Conservation (phyloP, 2,888 invertebrate species). For the Ecdyonurus torrentis region DNA sequence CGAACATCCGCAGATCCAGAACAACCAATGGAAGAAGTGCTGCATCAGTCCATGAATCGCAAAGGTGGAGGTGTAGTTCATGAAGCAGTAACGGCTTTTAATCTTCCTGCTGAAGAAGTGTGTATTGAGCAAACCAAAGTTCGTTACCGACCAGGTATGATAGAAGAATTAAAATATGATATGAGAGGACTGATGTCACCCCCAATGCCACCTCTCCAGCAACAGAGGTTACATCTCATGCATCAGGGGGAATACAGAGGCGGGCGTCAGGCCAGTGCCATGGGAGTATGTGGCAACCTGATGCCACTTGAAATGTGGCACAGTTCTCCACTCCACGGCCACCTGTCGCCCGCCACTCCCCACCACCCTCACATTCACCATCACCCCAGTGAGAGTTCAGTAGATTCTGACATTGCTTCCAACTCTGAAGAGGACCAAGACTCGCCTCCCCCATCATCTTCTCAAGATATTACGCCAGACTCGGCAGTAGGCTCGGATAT, state of each 20-base stretch:
- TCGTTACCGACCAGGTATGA: neutral
- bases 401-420: neutral
- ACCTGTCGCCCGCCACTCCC: constrained; percentile 9
- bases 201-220: constrained; percentile 1
- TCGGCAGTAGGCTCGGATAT: constrained; percentile 17
- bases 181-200: neutral
- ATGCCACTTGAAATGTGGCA: neutral
- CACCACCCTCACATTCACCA: constrained; percentile 3
- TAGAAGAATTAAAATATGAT: neutral
- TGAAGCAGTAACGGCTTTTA: neutral
- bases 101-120: neutral
- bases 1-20: constrained; percentile 41
- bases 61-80: constrained; percentile 1
- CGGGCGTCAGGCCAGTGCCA: constrained; percentile 9
- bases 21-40: constrained; percentile 17
- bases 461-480: constrained; percentile 18
- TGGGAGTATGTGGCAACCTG: constrained; percentile 3
- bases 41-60: constrained; percentile 7
- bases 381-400: neutral
- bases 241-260: constrained; percentile 10
- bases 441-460: constrained; percentile 6
- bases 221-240: constrained; percentile 3
- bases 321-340: constrained; percentile 9
- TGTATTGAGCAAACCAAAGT: neutral
- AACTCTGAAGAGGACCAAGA: neutral